Conservation (phyloP, 2,797 vertebrate genomes). For the Parotocinclus haroldoi region DNA sequence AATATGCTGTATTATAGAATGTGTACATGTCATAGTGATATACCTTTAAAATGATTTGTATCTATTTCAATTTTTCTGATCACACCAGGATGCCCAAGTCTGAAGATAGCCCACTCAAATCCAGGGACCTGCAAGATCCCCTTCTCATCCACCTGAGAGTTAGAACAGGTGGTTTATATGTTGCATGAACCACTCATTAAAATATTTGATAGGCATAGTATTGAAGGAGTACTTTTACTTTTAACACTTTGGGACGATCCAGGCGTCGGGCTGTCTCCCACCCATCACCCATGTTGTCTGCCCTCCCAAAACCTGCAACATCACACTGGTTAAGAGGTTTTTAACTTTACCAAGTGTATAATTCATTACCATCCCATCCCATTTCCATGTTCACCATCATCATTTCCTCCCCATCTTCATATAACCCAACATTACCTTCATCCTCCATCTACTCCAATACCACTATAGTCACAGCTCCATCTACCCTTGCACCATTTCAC, state of each 20-base stretch:
- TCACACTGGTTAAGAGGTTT: neutral
- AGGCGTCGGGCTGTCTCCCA: slow-evolving; percentile 81
- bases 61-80: slow-evolving; percentile 76
- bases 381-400: no score
- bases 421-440: no score
- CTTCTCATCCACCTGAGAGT: slow-evolving; percentile 60
- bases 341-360: neutral
- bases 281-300: slow-evolving; percentile 75
- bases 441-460: no score
- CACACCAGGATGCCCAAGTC: slow-evolving; percentile 72
- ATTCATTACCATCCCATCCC: neutral
- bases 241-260: slow-evolving; percentile 74
- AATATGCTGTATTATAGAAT: neutral
- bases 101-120: slow-evolving; percentile 79
- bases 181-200: no score
- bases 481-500: no score
- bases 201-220: neutral
- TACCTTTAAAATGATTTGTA: slow-evolving; percentile 83
- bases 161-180: neutral
- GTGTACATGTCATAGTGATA: neutral
- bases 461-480: no score
- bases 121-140: slow-evolving; percentile 74
- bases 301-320: slow-evolving; percentile 61
- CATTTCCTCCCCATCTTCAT: no score
- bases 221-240: slow-evolving; percentile 57